phyloP scores from a whole-genome alignment of 2,797 vertebrate species.

The Eulemur albifrons region DNA sequence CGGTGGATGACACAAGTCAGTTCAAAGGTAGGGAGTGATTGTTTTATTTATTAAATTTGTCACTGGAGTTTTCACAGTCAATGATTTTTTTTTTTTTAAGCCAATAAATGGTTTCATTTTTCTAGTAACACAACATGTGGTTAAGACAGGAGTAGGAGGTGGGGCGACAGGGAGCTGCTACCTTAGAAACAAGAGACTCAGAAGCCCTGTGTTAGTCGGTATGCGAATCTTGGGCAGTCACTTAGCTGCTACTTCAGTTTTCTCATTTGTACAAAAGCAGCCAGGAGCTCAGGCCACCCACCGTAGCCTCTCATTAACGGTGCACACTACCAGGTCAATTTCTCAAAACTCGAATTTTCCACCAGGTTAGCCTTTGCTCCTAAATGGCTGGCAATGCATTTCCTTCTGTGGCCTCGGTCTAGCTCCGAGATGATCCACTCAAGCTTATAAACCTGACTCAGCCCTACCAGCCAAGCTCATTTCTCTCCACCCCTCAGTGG shows the following conservation, averaged over 20 bases:
- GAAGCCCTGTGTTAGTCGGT: background rate
- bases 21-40: background rate
- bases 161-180: background rate
- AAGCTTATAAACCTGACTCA: background rate
- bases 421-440: background rate
- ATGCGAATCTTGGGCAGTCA: background rate
- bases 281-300: background rate
- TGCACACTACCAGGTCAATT: background rate
- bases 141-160: background rate
- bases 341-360: background rate
- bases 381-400: background rate
- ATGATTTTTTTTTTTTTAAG: constrained; percentile 7
- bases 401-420: background rate
- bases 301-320: too few relatives aligned
- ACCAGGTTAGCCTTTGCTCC: background rate
- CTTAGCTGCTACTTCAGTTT: background rate
- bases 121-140: background rate
- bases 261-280: background rate
- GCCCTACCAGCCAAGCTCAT: too few relatives aligned
- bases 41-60: background rate
- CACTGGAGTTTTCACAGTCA: background rate
- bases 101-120: background rate
- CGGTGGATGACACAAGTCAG: background rate
- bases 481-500: background rate
- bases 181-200: background rate